A percentile compares a stretch with the other conserved stretches of the same genome.
Conservation (phyloP, 2,113 vertebrate species). For the Dasyornis broadbenti region DNA sequence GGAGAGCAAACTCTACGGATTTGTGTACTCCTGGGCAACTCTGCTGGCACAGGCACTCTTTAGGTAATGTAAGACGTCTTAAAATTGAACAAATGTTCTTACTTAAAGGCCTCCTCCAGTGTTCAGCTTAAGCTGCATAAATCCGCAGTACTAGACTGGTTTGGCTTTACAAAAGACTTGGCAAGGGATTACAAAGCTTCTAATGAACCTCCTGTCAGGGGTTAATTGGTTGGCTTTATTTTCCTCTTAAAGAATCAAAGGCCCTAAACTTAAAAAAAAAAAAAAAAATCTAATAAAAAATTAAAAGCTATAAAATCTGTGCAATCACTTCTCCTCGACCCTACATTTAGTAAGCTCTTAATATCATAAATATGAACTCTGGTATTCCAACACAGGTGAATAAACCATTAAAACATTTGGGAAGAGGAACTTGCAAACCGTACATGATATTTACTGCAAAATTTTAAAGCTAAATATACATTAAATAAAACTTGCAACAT, state of each 20-base stretch:
- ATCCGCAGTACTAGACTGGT: slow-evolving; percentile 68
- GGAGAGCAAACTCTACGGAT: slow-evolving; percentile 37
- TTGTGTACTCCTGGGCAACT: slow-evolving; percentile 54
- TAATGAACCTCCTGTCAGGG: slow-evolving; percentile 77
- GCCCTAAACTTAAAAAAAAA: slow-evolving; percentile 53
- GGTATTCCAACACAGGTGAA: slow-evolving; percentile 23
- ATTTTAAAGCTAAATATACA: slow-evolving; percentile 38
- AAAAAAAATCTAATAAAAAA: slow-evolving; percentile 1
- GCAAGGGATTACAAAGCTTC: slow-evolving; percentile 74
- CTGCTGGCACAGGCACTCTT: slow-evolving; percentile 61
- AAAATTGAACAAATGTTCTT: slow-evolving; percentile 78
- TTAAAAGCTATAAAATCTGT: slow-evolving; percentile 46
- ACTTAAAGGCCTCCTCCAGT: slow-evolving; percentile 75
- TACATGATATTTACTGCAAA: slow-evolving; percentile 2
- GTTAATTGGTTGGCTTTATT: slow-evolving; percentile 78
- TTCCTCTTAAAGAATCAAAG: slow-evolving; percentile 74
- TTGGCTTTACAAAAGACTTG: slow-evolving; percentile 77
- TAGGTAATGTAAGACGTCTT: slow-evolving; percentile 71
- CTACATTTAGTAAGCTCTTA: slow-evolving; percentile 26
- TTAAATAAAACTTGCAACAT: slow-evolving; percentile 30
- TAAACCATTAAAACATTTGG: slow-evolving; percentile 5
- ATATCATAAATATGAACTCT: slow-evolving; percentile 20
- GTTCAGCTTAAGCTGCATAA: slow-evolving; percentile 74
- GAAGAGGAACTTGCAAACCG: neutral
- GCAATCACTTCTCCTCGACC: slow-evolving; percentile 48